These are phyloP conservation scores for Drosophila maculinotata DNA, from an alignment of 2,888 invertebrate species.

Conservation along the genomic window DNA sequence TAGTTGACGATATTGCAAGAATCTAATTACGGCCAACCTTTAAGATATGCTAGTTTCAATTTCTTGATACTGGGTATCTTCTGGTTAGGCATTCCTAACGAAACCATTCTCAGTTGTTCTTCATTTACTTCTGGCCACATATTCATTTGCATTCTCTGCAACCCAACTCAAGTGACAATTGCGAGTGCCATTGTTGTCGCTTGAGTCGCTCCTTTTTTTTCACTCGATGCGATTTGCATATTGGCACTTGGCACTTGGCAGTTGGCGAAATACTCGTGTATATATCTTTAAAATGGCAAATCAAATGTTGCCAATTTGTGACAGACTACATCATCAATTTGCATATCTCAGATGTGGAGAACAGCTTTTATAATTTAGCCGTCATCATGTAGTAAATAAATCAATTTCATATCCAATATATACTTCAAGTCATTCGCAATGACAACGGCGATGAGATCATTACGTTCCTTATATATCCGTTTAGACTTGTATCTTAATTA, in stretches of 20 bases:
- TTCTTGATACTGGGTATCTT: conserved; percentile 17
- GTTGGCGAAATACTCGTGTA: conserved; percentile 48
- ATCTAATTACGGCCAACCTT: no score
- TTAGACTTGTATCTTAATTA: background rate
- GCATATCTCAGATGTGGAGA: conserved; percentile 66
- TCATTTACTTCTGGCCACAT: conserved; percentile 35
- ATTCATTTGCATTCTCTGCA: conserved; percentile 73
- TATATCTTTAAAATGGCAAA: conserved; percentile 64
- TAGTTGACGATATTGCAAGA: no score
- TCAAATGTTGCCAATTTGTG: conserved; percentile 71
- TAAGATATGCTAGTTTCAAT: no score
- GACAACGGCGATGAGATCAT: conserved; percentile 38
- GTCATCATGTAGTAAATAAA: conserved; percentile 51
- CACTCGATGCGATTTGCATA: conserved; percentile 58
- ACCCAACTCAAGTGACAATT: conserved; percentile 53
- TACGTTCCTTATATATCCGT: conserved; percentile 1
- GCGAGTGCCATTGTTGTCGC: conserved; percentile 61
- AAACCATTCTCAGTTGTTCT: background rate
- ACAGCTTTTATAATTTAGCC: conserved; percentile 42
- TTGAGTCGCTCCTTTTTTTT: conserved; percentile 23
- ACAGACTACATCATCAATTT: conserved; percentile 62
- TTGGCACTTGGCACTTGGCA: conserved; percentile 63
- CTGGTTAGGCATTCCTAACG: background rate
- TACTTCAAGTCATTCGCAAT: conserved; percentile 28
- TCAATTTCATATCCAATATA: conserved; percentile 53